Evolutionary conservation across 2,797 vertebrate species (phyloP), one percentile per base, ranked within the genome.

Genomic region (Falco columbarius): DNA sequence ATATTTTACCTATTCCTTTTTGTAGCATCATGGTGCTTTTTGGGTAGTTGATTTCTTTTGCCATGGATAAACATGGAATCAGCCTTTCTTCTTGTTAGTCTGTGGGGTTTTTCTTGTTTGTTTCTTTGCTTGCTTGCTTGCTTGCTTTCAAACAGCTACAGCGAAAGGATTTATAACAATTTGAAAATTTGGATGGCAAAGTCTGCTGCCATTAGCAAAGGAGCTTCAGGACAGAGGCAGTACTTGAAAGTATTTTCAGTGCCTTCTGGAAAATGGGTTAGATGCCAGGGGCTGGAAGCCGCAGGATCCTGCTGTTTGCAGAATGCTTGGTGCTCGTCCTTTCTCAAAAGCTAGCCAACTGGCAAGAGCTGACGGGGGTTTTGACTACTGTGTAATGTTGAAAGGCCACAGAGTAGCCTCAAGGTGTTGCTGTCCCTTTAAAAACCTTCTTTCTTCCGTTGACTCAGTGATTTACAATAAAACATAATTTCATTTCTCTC

Each of bases 381-480:
- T 52, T 89, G 65, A 65, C 68, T 86, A 23, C 56, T 47, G 34
- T 30, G 20, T 38, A 38, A 46, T 59, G 40, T 40, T 52, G 65
- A 74, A 92, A 87, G 92, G 92, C 90, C 79, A 52, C 34, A 26
- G 84, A 73, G 90, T 61, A 89, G 84, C 84, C 91, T 93, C 89
- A 79, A 94, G 89, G 75, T 92, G 75, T 70, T 95, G 75, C 75
- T 90, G 89, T 94, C 89, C 84, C 96, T 96, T 96, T 91, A 91
- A 94, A 93, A 91, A 46, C 29, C 14, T 83, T 47, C 46, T 95
- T 93, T 68, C 49, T 44, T 85, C 81, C 75, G 44, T 96, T 91
- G 84, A 77, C 81, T 87, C 52, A 18, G 26, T 95, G 73, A 85
- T 86, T 94, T 94, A 81, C 47, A 75, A 32, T 67, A 86, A 79